Evolutionary conservation across 2,888 invertebrate species (phyloP), one percentile per base, ranked within the genome.

Genomic region (Drosophila anomelani): DNA sequence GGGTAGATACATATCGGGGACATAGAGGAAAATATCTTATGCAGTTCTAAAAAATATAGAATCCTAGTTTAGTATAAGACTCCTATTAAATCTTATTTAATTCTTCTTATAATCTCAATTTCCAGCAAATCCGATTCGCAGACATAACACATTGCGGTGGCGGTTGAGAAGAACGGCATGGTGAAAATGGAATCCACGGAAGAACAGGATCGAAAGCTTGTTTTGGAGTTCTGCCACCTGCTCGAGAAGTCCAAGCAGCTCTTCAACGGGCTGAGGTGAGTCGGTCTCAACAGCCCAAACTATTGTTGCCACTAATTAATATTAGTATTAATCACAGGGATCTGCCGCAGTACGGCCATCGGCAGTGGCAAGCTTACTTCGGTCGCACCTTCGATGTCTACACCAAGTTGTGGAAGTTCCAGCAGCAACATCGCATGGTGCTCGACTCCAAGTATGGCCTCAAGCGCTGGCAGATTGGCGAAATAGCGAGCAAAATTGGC

Each of bases 391-490:
- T 99, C 93, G 99, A 99, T 93, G 97, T 98, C 68, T 99, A 98
- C 93, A 98, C 98, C 38, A 98, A 98, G 93, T 94, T 99, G 68
- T 99, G 99, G 99, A 98, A 98, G 93, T 99, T 98, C 92, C 99
- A 99, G 93, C 98, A 99, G 92, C 98, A 98, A 92, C 98, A 99
- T 93, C 95, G 98, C 93, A 95, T 95, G 92, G 94, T 98, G 75
- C 94, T 99, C 83, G 98, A 99, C 92, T 95, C 95, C 76, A 98
- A 98, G 93, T 99, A 98, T 93, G 98, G 98, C 38, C 94, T 99
- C 87, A 98, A 99, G 91, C 94, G 99, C 85, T 99, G 99, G 98
- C 99, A 99, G 93, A 98, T 99, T 86, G 99, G 99, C 60, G 99
- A 99, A 93, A 98, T 99, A 80, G 99, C 98, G 55, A 98, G 98